These are phyloP conservation scores for Dolichallabes microphthalmus DNA, from an alignment of 2,113 vertebrate genomes.

Conservation along the genomic window DNA sequence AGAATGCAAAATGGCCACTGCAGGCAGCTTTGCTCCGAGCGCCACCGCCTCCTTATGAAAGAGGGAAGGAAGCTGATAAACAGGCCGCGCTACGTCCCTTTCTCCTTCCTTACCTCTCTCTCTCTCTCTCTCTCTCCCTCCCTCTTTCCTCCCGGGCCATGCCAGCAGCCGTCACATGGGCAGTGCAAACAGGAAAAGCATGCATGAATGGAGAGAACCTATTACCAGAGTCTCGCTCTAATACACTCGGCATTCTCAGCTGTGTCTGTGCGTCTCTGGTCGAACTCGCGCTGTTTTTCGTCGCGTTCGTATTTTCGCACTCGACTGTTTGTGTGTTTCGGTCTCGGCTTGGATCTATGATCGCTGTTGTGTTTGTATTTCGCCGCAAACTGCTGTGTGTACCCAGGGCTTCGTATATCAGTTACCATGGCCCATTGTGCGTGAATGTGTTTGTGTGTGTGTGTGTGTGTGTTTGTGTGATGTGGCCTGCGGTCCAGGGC, in stretches of 20 bases:
- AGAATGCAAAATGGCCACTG: slow-evolving; percentile 34
- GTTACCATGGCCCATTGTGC: neutral
- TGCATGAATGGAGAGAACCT: slow-evolving; percentile 22
- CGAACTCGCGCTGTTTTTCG: neutral
- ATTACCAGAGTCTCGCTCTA: slow-evolving; percentile 12
- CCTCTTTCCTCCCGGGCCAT: slow-evolving; percentile 4
- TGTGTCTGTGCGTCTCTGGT: slow-evolving; percentile 22
- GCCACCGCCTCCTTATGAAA: slow-evolving; percentile 26
- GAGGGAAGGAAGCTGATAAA: slow-evolving; percentile 36
- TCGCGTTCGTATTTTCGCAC: neutral
- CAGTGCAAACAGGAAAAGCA: slow-evolving; percentile 40
- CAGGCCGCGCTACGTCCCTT: slow-evolving; percentile 10
- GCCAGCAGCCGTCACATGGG: slow-evolving; percentile 36
- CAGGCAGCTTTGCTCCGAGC: slow-evolving; percentile 13
- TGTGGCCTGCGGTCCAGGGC: slow-evolving; percentile 47
- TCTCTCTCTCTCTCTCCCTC: slow-evolving; percentile 22
- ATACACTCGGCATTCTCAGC: slow-evolving; percentile 33
- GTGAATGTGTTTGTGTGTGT: neutral
- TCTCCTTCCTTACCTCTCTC: slow-evolving; percentile 16
- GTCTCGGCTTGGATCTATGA: neutral
- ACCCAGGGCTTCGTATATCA: neutral
- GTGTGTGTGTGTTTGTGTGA: slow-evolving; percentile 27
- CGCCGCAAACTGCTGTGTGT: neutral
- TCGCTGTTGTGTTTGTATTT: neutral
- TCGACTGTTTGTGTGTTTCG: slow-evolving; percentile 12